Evolutionary conservation across 2,888 invertebrate species (phyloP).

Genomic region (Ecliptopera silaceata): DNA sequence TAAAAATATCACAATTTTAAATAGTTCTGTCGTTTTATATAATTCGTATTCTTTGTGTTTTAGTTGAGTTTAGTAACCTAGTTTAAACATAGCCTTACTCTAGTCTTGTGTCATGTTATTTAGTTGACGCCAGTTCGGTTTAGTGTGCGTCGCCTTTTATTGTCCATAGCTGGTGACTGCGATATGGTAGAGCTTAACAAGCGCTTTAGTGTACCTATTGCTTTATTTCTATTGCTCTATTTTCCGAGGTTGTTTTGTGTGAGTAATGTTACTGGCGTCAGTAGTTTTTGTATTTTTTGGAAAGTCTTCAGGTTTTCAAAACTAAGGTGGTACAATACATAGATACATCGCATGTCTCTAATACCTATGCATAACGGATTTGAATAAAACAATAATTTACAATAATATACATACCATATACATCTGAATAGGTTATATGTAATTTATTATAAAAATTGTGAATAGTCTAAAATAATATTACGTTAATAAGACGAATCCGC

Average conservation of each 20-base stretch:
- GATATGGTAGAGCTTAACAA: conserved; percentile 28
- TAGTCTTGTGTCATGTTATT: conserved; percentile 21
- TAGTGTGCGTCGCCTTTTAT: conserved; percentile 28
- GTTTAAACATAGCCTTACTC: conserved; percentile 13
- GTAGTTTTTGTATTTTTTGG: background rate
- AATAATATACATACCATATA: no score
- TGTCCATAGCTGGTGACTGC: conserved; percentile 29
- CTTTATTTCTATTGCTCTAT: conserved; percentile 25
- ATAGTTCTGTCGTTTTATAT: no score
- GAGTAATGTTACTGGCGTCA: conserved; percentile 13
- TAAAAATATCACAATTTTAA: no score
- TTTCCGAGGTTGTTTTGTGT: conserved; percentile 8
- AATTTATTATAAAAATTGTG: no score
- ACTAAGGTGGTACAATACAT: background rate
- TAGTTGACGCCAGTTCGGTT: conserved; percentile 25
- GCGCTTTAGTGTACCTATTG: conserved; percentile 21
- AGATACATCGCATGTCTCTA: no score
- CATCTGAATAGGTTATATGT: no score
- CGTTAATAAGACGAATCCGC: no score
- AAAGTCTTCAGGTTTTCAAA: background rate
- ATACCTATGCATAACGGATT: no score
- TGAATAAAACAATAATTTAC: no score
- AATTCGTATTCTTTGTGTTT: background rate
- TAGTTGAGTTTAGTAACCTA: background rate
- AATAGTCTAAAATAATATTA: no score